Evolutionary conservation across 2,888 invertebrate genomes (phyloP).

Genomic region (Thalpophila matura): DNA sequence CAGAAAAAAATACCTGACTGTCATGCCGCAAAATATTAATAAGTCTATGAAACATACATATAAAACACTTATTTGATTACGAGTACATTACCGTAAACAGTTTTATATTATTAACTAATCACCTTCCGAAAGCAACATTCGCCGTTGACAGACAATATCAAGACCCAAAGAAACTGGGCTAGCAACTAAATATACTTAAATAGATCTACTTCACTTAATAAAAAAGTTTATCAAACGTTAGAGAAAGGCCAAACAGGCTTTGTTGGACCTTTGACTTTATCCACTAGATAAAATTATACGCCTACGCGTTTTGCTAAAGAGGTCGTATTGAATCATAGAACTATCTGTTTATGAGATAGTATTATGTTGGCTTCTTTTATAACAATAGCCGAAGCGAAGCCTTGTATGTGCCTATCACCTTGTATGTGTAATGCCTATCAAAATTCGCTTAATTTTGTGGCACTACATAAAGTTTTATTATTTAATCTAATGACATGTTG

Average conservation of each 20-base stretch:
- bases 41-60: conserved; percentile 3
- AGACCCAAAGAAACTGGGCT: neutral
- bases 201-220: neutral
- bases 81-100: conserved; percentile 2
- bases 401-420: no score
- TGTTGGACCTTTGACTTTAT: conserved; percentile 10
- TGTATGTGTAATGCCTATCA: no score
- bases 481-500: no score
- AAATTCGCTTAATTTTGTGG: no score
- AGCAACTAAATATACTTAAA: conserved; percentile 9
- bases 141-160: conserved; percentile 34
- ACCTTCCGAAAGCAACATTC: neutral
- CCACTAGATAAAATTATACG: conserved; percentile 1
- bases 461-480: no score
- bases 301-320: conserved; percentile 2
- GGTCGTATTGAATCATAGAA: neutral
- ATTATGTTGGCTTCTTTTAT: no score
- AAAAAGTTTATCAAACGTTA: conserved; percentile 12
- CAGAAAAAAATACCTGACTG: neutral
- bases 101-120: conserved; percentile 1
- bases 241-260: conserved; percentile 2
- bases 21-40: neutral
- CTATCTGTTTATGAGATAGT: neutral
- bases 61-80: conserved; percentile 36
- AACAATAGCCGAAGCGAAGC: no score